These are phyloP conservation scores for Sebastes goodei DNA, from an alignment of 2,797 vertebrate species.

Conservation along the genomic window DNA sequence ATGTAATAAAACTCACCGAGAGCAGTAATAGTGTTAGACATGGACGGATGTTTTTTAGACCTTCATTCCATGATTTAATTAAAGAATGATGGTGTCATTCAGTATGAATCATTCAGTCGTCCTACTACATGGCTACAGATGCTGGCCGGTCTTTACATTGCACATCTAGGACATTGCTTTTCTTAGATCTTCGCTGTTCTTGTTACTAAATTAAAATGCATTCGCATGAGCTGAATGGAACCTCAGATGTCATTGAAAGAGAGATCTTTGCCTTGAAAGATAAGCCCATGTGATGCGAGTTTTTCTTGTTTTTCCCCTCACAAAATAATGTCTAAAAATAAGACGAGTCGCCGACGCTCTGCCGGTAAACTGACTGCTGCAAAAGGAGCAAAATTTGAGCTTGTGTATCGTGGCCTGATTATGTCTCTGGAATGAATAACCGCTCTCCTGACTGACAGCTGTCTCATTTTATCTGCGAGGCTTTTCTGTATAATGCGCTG, in stretches of 20 bases:
- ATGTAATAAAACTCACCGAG: slow-evolving; percentile 12
- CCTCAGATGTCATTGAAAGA: neutral
- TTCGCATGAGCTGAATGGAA: neutral
- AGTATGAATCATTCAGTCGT: neutral
- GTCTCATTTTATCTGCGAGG: slow-evolving; percentile 59
- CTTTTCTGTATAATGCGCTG: slow-evolving; percentile 49
- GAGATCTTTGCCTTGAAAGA: neutral
- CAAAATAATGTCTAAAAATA: slow-evolving; percentile 25
- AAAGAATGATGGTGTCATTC: neutral
- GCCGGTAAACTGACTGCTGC: slow-evolving; percentile 5
- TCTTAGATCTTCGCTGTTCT: neutral
- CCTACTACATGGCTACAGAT: neutral
- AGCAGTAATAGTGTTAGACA: neutral
- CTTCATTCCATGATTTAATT: neutral
- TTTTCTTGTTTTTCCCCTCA: neutral
- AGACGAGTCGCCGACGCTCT: neutral
- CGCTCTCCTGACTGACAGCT: slow-evolving; percentile 68
- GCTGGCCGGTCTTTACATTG: neutral
- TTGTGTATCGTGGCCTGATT: slow-evolving; percentile 54
- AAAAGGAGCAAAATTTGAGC: neutral
- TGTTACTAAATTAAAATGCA: neutral
- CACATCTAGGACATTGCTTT: neutral
- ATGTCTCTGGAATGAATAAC: slow-evolving; percentile 51
- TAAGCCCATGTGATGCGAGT: neutral
- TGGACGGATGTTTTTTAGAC: neutral